Conservation (phyloP, 2,113 vertebrate genomes). For the Saccopteryx bilineata region DNA sequence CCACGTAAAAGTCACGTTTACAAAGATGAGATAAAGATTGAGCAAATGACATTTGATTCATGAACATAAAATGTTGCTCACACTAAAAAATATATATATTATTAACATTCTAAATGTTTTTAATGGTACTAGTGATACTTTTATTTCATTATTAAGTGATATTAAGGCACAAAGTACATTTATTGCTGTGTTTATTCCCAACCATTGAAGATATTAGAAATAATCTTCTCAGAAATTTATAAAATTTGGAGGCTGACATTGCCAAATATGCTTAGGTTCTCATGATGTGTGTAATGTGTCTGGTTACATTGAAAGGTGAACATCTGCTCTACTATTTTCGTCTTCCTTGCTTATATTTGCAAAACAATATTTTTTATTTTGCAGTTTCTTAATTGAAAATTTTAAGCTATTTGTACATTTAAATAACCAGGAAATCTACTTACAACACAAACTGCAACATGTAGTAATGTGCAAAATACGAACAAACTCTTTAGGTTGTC, state of each 20-base stretch:
- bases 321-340: background rate
- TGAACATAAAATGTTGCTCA: background rate
- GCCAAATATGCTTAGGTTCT: background rate
- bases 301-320: background rate
- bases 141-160: slow-evolving; percentile 53
- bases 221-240: background rate
- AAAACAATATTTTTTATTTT: background rate
- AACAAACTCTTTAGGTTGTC: background rate
- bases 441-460: background rate
- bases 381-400: background rate
- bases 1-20: background rate
- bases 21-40: slow-evolving; percentile 17
- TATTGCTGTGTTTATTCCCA: background rate
- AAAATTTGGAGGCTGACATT: background rate
- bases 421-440: background rate
- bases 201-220: background rate
- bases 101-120: slow-evolving; percentile 7
- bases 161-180: background rate
- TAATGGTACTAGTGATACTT: background rate
- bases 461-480: background rate
- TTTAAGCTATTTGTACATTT: background rate
- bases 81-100: background rate
- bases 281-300: background rate
- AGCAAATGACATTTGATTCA: slow-evolving; percentile 22
- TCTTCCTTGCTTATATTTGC: background rate